Evolutionary conservation across 2,888 invertebrate genomes (phyloP).

Genomic region (Cephonodes hylas): DNA sequence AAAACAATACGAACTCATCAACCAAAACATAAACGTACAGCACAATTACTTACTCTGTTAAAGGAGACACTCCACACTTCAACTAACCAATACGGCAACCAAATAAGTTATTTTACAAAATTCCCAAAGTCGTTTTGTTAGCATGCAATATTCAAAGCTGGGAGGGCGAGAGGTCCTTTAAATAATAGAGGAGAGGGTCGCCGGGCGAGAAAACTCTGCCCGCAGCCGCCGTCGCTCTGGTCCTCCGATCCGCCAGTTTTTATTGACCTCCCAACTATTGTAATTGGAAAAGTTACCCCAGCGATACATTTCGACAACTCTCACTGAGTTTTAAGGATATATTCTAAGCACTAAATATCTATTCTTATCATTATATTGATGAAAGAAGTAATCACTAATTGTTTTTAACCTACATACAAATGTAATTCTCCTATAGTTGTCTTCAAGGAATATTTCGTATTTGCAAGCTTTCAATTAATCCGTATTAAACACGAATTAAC

Average conservation of each 20-base stretch:
- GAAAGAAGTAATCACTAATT: too few species aligned
- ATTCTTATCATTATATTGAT: too few species aligned
- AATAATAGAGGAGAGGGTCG: constrained; percentile 9
- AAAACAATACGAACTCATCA: neutral
- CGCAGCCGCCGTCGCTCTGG: neutral
- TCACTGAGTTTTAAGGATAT: neutral
- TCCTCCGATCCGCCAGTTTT: neutral
- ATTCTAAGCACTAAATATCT: neutral
- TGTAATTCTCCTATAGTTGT: too few species aligned
- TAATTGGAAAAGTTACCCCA: neutral
- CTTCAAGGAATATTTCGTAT: too few species aligned
- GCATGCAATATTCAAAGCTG: constrained; percentile 7
- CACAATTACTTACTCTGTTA: too few species aligned
- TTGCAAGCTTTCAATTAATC: neutral
- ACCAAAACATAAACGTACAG: neutral
- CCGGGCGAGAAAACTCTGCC: constrained; percentile 2
- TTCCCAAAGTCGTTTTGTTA: constrained; percentile 7
- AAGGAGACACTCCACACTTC: neutral
- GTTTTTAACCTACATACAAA: too few species aligned
- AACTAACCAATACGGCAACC: neutral
- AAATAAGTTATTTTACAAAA: constrained; percentile 1
- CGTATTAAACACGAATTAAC: too few species aligned
- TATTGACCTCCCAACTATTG: neutral
- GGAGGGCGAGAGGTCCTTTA: constrained; percentile 6
- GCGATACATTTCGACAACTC: neutral